phyloP scores from a whole-genome alignment of 2,888 invertebrate species.

The Phengaris arion region DNA sequence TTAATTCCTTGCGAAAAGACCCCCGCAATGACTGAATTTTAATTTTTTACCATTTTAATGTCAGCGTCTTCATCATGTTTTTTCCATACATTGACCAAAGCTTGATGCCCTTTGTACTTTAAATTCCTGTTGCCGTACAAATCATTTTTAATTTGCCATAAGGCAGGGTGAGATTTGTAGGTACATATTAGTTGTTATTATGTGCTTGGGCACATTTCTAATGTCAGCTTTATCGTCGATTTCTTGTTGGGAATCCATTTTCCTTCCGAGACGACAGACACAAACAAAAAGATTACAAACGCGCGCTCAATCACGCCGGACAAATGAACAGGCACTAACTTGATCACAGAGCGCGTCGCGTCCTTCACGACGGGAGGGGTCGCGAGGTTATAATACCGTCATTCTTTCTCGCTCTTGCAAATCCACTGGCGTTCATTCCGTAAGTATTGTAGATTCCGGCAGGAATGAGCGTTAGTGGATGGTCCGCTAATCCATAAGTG shows the following conservation, averaged over 20 bases:
- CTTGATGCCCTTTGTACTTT: slow-evolving; percentile 28
- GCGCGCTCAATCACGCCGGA: slow-evolving; percentile 6
- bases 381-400: too few relatives aligned
- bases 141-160: slow-evolving; percentile 24
- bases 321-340: slow-evolving; percentile 20
- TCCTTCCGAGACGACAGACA: slow-evolving; percentile 20
- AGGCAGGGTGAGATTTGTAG: slow-evolving; percentile 27
- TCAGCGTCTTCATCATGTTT: slow-evolving; percentile 20
- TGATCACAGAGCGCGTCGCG: too few relatives aligned
- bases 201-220: slow-evolving; percentile 26
- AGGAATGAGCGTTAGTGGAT: too few relatives aligned
- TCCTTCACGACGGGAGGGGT: too few relatives aligned
- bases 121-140: slow-evolving; percentile 27
- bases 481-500: too few relatives aligned
- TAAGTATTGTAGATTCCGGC: too few relatives aligned
- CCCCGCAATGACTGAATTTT: slow-evolving; percentile 23
- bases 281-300: slow-evolving; percentile 26
- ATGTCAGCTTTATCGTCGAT: slow-evolving; percentile 27
- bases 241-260: slow-evolving; percentile 22
- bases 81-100: slow-evolving; percentile 13
- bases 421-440: too few relatives aligned
- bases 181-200: slow-evolving; percentile 24
- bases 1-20: slow-evolving; percentile 23
- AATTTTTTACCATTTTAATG: slow-evolving; percentile 24
- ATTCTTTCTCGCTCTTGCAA: too few relatives aligned